A percentile compares a stretch with the other conserved stretches of the same genome.
Evolutionary conservation across 2,888 invertebrate genomes (phyloP).

Genomic region (Acanthosoma haemorrhoidale): DNA sequence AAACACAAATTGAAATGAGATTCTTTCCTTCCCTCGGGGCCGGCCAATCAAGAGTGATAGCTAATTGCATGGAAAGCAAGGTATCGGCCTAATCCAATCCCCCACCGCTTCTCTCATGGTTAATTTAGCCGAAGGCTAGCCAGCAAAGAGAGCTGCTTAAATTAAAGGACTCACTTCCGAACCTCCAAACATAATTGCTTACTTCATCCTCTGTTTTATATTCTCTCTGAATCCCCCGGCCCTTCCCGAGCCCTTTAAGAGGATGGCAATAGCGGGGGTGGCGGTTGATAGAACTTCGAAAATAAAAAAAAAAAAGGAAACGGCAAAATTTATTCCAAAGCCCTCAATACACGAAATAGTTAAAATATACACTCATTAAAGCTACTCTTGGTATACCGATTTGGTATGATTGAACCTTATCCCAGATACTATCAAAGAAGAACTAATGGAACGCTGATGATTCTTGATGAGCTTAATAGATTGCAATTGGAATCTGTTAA

Average conservation of each 20-base stretch:
- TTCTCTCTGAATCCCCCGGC: slow-evolving; percentile 12
- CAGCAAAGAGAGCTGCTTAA: slow-evolving; percentile 27
- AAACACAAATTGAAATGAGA: slow-evolving; percentile 40
- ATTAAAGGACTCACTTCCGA: slow-evolving; percentile 29
- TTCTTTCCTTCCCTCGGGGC: slow-evolving; percentile 34
- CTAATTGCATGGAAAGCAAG: slow-evolving; percentile 39
- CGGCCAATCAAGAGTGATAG: slow-evolving; percentile 37
- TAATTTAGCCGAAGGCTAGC: slow-evolving; percentile 34
- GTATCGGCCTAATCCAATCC: slow-evolving; percentile 39
- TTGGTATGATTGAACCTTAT: too few species aligned
- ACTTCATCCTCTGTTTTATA: slow-evolving; percentile 26
- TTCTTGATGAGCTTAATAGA: too few species aligned
- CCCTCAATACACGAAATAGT: too few species aligned
- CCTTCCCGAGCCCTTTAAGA: slow-evolving; percentile 19
- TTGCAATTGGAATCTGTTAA: too few species aligned
- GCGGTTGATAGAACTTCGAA: not conserved
- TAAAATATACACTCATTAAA: too few species aligned
- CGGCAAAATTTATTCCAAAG: not conserved
- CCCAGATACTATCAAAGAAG: too few species aligned
- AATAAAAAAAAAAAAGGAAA: not conserved
- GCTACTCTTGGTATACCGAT: too few species aligned
- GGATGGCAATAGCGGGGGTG: not conserved
- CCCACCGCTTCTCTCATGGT: slow-evolving; percentile 32
- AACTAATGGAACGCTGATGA: too few species aligned
- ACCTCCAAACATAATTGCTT: slow-evolving; percentile 25